phyloP scores from a whole-genome alignment of 2,113 vertebrate species.

The Acanthochromis polyacanthus region DNA sequence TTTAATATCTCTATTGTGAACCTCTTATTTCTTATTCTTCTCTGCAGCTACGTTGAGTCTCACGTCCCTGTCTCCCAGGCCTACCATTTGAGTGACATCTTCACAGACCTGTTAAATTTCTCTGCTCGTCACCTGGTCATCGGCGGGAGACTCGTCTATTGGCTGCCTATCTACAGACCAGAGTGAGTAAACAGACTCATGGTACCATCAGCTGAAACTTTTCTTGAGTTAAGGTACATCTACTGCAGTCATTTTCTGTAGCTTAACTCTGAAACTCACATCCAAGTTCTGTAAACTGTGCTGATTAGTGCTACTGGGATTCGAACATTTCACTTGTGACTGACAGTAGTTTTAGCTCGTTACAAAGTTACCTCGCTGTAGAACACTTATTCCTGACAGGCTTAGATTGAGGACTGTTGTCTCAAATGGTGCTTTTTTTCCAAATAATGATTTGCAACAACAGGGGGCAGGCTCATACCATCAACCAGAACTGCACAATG shows the following conservation, averaged over 20 bases:
- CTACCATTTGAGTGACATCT: conserved; percentile 97
- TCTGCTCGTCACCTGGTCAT: conserved; percentile 90
- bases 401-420: background rate
- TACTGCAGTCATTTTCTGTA: background rate
- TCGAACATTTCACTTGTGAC: background rate
- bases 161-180: conserved; percentile 94
- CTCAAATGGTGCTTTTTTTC: background rate
- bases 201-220: background rate
- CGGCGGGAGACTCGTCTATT: conserved; percentile 95
- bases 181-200: conserved; percentile 87
- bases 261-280: background rate
- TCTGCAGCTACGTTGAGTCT: conserved; percentile 87
- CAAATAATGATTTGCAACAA: conserved; percentile 41
- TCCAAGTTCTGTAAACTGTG: background rate
- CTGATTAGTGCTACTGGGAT: background rate
- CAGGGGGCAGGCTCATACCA: conserved; percentile 73
- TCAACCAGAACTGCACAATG: conserved; percentile 12
- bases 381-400: background rate
- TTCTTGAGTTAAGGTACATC: background rate
- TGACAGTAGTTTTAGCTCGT: background rate
- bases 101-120: conserved; percentile 94
- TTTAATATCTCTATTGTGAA: conserved; percentile 1
- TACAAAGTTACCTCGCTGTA: background rate
- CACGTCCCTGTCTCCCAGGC: conserved; percentile 91
- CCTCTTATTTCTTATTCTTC: conserved; percentile 6